Conservation (phyloP, 1,140 invertebrate species). For the Saxidomus purpurata region DNA sequence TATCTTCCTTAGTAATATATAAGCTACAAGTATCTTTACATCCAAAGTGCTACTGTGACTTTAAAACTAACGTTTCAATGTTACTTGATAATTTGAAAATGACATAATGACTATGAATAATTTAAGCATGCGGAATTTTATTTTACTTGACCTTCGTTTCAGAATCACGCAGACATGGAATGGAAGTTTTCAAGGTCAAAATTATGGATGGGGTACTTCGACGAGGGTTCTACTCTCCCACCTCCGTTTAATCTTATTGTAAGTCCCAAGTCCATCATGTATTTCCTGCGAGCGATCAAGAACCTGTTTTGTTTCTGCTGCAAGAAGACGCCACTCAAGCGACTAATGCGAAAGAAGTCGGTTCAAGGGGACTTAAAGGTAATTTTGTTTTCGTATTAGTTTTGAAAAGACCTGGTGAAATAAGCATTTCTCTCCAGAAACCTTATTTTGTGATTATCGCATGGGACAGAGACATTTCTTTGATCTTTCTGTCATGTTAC, state of each 20-base stretch:
- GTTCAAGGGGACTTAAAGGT: background rate
- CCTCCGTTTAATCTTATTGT: conserved; percentile 89
- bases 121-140: too few species aligned
- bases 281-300: conserved; percentile 83
- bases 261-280: conserved; percentile 88
- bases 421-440: too few species aligned
- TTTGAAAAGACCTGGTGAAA: too few species aligned
- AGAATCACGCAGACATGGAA: conserved; percentile 89
- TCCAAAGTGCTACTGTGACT: too few species aligned
- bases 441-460: too few species aligned
- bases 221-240: conserved; percentile 88
- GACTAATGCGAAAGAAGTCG: background rate
- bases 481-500: too few species aligned
- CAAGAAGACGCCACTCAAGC: background rate
- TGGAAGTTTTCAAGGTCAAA: conserved; percentile 89
- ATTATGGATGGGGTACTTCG: conserved; percentile 89
- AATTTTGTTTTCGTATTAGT: background rate
- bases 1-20: too few species aligned
- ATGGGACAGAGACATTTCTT: too few species aligned
- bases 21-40: too few species aligned
- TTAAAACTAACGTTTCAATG: too few species aligned
- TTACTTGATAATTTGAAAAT: too few species aligned
- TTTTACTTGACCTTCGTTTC: background rate
- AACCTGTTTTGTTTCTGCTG: conserved; percentile 71
- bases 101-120: too few species aligned